Percentiles rank a stretch among this genome's conserved stretches.
Evolutionary conservation across 2,888 invertebrate species (phyloP).

Genomic region (Acanthosoma haemorrhoidale): DNA sequence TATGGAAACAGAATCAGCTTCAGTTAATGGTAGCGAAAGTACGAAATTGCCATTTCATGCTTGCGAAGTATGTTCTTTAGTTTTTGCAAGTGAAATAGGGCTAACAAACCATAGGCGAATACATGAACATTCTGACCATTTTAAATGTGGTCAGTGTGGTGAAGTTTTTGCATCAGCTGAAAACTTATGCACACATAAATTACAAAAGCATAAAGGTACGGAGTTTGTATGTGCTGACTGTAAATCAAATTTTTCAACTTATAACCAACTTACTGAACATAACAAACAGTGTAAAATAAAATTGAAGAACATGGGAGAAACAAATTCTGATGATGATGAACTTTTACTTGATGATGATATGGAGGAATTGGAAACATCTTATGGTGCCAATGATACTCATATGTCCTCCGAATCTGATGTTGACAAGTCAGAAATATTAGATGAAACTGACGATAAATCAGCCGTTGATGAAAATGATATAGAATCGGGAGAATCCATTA

Average conservation of each 20-base stretch:
- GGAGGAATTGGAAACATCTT: slow-evolving; percentile 17
- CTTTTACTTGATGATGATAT: slow-evolving; percentile 19
- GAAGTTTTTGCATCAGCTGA: slow-evolving; percentile 35
- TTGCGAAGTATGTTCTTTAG: slow-evolving; percentile 37
- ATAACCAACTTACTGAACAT: slow-evolving; percentile 32
- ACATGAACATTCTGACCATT: slow-evolving; percentile 35
- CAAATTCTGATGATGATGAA: slow-evolving; percentile 19
- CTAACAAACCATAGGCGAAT: slow-evolving; percentile 36
- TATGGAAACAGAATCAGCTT: background rate
- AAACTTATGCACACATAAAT: slow-evolving; percentile 29
- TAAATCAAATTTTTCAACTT: slow-evolving; percentile 36
- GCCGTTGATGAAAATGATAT: slow-evolving; percentile 34
- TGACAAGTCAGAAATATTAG: slow-evolving; percentile 20
- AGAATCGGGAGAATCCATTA: slow-evolving; percentile 36
- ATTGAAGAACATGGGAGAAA: slow-evolving; percentile 19
- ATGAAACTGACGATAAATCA: background rate
- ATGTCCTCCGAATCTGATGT: slow-evolving; percentile 14
- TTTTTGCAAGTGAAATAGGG: slow-evolving; percentile 38
- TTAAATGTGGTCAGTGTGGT: slow-evolving; percentile 39
- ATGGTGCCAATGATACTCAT: slow-evolving; percentile 18
- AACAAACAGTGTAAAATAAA: slow-evolving; percentile 34
- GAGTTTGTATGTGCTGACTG: slow-evolving; percentile 38
- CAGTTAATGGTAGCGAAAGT: background rate
- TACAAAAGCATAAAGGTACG: slow-evolving; percentile 32
- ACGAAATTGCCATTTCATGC: slow-evolving; percentile 35